Percentiles rank a stretch among this genome's conserved stretches.
These are phyloP conservation scores for Pipa parva DNA, from an alignment of 2,113 vertebrate genomes.

Conservation along the genomic window DNA sequence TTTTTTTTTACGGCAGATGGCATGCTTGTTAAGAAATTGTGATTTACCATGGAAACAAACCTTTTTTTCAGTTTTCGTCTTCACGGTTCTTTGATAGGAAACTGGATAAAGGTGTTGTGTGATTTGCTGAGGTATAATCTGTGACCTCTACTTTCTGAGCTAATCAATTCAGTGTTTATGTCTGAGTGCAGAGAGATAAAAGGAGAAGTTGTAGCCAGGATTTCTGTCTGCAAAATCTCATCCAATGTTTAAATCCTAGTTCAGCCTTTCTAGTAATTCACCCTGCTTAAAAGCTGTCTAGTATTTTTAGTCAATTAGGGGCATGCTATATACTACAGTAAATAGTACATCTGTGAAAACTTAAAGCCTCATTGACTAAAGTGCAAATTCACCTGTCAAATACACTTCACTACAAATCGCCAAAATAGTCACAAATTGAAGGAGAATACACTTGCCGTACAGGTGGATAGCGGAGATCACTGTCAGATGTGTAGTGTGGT, in stretches of 20 bases:
- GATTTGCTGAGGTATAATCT: constrained; percentile 13
- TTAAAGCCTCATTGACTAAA: no score
- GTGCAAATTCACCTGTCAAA: no score
- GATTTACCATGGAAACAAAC: constrained; percentile 16
- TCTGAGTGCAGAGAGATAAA: neutral
- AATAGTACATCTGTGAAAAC: no score
- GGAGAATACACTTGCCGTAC: no score
- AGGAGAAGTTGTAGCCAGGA: neutral
- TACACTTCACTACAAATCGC: no score
- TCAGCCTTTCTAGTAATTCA: neutral
- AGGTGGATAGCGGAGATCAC: no score
- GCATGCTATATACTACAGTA: neutral
- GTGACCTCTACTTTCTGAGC: neutral
- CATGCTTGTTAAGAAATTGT: neutral
- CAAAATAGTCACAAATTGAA: no score
- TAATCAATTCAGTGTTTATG: constrained; percentile 15
- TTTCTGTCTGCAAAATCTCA: neutral
- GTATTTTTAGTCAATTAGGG: neutral
- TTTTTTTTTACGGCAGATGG: neutral
- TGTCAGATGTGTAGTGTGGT: no score
- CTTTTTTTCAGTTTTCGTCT: neutral
- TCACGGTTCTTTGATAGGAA: constrained; percentile 1
- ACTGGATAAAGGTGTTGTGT: constrained; percentile 9
- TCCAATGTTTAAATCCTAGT: neutral
- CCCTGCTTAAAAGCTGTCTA: neutral